Conservation (phyloP, 2,888 invertebrate species). For the Chaetogeoica ovagalla region DNA sequence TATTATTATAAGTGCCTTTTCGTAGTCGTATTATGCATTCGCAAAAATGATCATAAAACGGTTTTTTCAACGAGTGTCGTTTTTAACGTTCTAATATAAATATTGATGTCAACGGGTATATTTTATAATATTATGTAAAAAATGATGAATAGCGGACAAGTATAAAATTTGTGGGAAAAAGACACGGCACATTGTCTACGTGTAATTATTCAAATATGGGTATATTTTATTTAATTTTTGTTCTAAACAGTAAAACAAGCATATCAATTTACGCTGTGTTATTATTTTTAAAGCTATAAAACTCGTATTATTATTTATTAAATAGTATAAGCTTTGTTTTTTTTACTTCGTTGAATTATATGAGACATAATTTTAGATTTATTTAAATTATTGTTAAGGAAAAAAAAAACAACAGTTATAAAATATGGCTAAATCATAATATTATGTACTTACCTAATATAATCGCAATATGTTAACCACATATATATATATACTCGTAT, state of each 20-base stretch:
- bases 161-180: constrained; percentile 3
- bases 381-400: too few relatives aligned
- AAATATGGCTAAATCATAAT: too few relatives aligned
- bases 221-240: constrained; percentile 10
- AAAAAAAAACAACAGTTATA: too few relatives aligned
- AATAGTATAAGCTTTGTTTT: background rate
- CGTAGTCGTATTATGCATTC: constrained; percentile 17
- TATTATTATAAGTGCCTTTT: constrained; percentile 43
- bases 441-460: too few relatives aligned
- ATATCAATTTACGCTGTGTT: constrained; percentile 52
- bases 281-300: constrained; percentile 45
- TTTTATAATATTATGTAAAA: background rate
- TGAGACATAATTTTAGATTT: too few relatives aligned
- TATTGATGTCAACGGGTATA: constrained; percentile 34
- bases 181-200: constrained; percentile 3
- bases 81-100: background rate
- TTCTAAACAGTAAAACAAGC: constrained; percentile 50
- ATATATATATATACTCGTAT: too few relatives aligned
- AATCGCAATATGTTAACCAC: too few relatives aligned
- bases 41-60: background rate
- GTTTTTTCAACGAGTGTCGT: background rate
- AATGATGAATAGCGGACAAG: constrained; percentile 8
- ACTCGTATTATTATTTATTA: constrained; percentile 24
- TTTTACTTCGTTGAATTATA: too few relatives aligned
- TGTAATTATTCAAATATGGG: constrained; percentile 15